phyloP scores from a whole-genome alignment of 2,797 vertebrate genomes.

The Myotis daubentonii region DNA sequence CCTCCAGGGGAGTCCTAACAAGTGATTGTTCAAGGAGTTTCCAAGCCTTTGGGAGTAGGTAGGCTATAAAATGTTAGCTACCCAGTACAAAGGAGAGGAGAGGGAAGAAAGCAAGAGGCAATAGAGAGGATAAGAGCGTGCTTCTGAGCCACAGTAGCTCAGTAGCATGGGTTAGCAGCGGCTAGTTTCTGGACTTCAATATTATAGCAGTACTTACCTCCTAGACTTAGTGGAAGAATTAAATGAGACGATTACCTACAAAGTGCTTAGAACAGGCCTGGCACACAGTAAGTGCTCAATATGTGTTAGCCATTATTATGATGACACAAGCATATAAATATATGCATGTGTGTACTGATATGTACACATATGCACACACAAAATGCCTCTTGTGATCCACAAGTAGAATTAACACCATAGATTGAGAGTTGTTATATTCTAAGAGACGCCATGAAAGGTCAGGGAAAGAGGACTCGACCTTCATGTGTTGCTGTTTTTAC shows the following conservation, averaged over 20 bases:
- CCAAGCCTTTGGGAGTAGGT: not conserved
- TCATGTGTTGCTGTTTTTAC: slow-evolving; percentile 10
- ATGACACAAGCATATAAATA: not conserved
- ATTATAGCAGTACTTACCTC: not conserved
- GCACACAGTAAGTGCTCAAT: slow-evolving; percentile 15
- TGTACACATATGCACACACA: not conserved
- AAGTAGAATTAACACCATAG: not conserved
- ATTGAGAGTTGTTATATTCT: not conserved
- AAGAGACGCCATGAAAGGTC: not conserved
- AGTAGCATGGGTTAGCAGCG: not conserved
- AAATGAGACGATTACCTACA: not conserved
- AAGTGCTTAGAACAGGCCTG: not conserved
- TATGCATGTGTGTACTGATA: not conserved
- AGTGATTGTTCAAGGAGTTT: not conserved
- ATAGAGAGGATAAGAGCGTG: not conserved
- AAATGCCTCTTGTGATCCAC: not conserved
- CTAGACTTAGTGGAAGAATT: not conserved
- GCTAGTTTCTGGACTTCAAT: not conserved
- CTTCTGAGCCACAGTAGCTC: not conserved
- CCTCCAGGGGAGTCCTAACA: not conserved
- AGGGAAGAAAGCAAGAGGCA: not conserved
- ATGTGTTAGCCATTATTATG: slow-evolving; percentile 26
- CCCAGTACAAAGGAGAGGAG: not conserved
- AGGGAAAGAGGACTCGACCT: not conserved
- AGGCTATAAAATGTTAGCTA: not conserved